Conservation (phyloP, 2,797 vertebrate species). For the Furcifer pardalis region DNA sequence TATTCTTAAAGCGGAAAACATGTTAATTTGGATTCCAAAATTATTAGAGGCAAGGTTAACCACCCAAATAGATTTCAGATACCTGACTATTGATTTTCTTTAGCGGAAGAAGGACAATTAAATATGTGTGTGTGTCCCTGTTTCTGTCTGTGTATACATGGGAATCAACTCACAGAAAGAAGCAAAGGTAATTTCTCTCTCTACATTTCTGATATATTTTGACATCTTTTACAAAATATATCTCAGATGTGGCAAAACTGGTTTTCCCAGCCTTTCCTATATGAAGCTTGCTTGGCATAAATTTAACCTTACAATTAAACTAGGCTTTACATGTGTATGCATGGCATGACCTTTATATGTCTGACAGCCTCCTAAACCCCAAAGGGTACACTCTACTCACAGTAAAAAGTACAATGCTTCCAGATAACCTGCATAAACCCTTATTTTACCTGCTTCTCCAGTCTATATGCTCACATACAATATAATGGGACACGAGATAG, state of each 20-base stretch:
- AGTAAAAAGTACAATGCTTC: background rate
- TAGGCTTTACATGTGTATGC: background rate
- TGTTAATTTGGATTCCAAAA: background rate
- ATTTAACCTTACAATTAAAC: background rate
- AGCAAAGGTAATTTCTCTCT: background rate
- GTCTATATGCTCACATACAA: background rate
- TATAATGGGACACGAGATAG: background rate
- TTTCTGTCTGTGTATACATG: no score
- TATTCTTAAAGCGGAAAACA: background rate
- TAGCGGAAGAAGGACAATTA: background rate
- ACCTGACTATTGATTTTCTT: background rate
- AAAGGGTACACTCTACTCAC: background rate
- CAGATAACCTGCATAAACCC: background rate
- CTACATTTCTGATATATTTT: no score
- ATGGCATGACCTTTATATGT: background rate
- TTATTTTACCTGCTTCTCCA: no score
- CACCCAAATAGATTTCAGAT: background rate
- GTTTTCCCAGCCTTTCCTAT: background rate
- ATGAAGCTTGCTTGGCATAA: background rate
- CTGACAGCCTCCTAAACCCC: background rate
- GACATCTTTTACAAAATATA: background rate
- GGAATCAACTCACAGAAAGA: no score
- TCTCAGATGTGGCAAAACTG: background rate
- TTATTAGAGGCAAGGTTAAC: background rate
- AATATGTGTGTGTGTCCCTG: background rate